Percentiles rank a stretch among this genome's conserved stretches.
These are phyloP conservation scores for Iphiclides podalirius DNA, from an alignment of 2,888 invertebrate species.

Conservation along the genomic window DNA sequence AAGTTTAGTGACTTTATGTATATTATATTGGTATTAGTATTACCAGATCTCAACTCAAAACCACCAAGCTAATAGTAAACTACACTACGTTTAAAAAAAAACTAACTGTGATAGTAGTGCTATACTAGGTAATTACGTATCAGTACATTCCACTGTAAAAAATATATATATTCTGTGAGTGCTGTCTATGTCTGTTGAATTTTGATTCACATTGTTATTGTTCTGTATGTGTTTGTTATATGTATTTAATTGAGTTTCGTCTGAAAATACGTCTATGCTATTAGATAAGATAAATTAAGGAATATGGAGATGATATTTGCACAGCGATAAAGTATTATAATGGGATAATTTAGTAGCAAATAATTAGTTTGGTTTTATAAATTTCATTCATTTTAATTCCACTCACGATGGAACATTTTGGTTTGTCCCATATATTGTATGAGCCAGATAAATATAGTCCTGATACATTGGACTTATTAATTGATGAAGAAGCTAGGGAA, in stretches of 20 bases:
- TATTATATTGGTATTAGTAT: no score
- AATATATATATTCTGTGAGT: no score
- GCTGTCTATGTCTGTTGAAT: no score
- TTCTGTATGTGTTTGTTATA: constrained; percentile 8
- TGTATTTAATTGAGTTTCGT: constrained; percentile 3
- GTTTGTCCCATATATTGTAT: constrained; percentile 81
- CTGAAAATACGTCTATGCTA: constrained; percentile 21
- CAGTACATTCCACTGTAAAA: no score
- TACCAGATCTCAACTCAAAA: no score
- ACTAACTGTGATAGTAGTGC: no score
- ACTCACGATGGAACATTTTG: constrained; percentile 69
- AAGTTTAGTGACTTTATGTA: no score
- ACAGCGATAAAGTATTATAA: constrained; percentile 57
- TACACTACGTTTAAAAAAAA: no score
- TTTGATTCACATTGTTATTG: constrained; percentile 22
- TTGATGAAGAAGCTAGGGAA: constrained; percentile 90
- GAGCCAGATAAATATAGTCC: constrained; percentile 91
- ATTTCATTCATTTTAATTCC: constrained; percentile 5
- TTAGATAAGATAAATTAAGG: constrained; percentile 53
- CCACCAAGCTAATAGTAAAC: no score
- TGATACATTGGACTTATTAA: constrained; percentile 94
- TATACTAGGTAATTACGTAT: no score
- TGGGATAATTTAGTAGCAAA: constrained; percentile 54
- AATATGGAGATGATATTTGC: constrained; percentile 45
- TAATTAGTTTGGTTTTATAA: constrained; percentile 30